Conservation (phyloP, 2,113 vertebrate species). For the Spilogale gracilis region DNA sequence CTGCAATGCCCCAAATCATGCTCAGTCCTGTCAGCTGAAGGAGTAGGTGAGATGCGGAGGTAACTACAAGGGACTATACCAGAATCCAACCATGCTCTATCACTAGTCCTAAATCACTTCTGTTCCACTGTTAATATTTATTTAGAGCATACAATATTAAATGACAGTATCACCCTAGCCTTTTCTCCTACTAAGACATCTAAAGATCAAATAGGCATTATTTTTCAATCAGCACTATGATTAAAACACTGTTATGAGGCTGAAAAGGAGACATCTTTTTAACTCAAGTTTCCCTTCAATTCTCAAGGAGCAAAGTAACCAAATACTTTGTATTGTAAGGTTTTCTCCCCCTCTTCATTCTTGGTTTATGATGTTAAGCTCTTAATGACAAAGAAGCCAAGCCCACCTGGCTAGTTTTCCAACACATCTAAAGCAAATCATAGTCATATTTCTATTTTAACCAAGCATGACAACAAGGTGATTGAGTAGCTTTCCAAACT, state of each 20-base stretch:
- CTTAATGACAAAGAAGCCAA: conserved; percentile 61
- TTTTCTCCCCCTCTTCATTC: neutral
- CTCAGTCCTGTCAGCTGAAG: conserved; percentile 34
- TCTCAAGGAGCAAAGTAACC: conserved; percentile 16
- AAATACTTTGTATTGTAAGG: conserved; percentile 76
- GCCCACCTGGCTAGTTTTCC: neutral
- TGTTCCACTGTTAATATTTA: neutral
- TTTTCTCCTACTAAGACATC: conserved; percentile 46
- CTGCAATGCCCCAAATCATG: neutral
- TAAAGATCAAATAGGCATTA: conserved; percentile 49
- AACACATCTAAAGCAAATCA: conserved; percentile 35
- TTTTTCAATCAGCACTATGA: conserved; percentile 60
- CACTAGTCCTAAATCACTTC: conserved; percentile 55
- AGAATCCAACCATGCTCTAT: conserved; percentile 32
- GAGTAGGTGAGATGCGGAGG: conserved; percentile 18
- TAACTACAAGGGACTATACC: conserved; percentile 20
- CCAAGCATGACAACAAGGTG: conserved; percentile 65
- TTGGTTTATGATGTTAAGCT: conserved; percentile 43
- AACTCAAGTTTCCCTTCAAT: conserved; percentile 60
- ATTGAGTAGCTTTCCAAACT: conserved; percentile 59
- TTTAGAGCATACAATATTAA: conserved; percentile 24
- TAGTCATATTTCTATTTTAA: conserved; percentile 62
- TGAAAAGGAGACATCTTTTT: conserved; percentile 39
- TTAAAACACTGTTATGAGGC: conserved; percentile 55
- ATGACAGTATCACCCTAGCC: neutral